Evolutionary conservation across 2,113 vertebrate genomes (phyloP).

Genomic region (Chaetorhynchus papuensis): DNA sequence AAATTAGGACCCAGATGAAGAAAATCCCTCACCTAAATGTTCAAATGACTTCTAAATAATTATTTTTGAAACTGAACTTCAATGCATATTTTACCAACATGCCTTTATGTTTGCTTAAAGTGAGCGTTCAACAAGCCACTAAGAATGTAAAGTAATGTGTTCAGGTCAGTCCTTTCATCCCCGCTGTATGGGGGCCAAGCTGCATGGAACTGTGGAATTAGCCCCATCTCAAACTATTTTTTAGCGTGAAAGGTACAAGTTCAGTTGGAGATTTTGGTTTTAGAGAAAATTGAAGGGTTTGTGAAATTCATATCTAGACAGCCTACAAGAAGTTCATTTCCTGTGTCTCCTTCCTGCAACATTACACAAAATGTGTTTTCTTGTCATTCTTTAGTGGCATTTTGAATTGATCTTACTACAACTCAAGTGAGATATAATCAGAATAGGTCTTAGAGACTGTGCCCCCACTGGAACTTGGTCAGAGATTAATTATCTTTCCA

Average conservation of each 20-base stretch:
- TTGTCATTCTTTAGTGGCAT: not conserved
- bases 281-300: not conserved
- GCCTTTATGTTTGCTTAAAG: not conserved
- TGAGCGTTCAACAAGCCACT: not conserved
- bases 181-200: not conserved
- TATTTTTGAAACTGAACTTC: not conserved
- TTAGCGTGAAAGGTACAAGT: rapidly evolving
- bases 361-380: not conserved
- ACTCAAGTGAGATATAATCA: not conserved
- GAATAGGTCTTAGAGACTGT: not conserved
- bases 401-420: not conserved
- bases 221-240: not conserved
- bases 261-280: not conserved
- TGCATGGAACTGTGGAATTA: not conserved
- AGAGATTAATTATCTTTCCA: not conserved
- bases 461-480: not conserved
- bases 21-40: not conserved
- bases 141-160: not conserved
- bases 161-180: not conserved
- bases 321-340: not conserved
- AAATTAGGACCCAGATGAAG: not conserved
- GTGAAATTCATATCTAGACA: not conserved
- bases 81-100: not conserved
- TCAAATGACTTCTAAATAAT: not conserved
- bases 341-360: not conserved